These are phyloP conservation scores for Nasonia oneida DNA, from an alignment of 2,888 invertebrate genomes.

Conservation along the genomic window DNA sequence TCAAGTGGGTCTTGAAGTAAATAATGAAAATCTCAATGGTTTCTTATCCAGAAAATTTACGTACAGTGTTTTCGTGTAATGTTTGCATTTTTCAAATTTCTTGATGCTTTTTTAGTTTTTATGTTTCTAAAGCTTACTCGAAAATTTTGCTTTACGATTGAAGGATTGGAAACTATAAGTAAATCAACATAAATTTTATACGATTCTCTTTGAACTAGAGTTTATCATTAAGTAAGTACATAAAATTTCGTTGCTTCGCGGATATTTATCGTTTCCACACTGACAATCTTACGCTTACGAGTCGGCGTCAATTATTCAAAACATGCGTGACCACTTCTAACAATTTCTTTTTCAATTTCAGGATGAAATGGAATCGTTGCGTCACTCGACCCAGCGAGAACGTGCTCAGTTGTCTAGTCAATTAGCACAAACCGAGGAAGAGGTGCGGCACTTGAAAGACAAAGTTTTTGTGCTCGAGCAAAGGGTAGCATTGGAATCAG, in stretches of 20 bases:
- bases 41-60: not conserved
- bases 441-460: slow-evolving; percentile 86
- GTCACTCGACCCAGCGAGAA: slow-evolving; percentile 88
- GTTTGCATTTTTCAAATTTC: slow-evolving; percentile 30
- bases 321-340: not conserved
- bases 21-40: not conserved
- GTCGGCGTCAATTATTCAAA: not conserved
- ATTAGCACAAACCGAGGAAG: slow-evolving; percentile 87
- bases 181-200: not conserved
- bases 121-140: not conserved
- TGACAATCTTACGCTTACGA: slow-evolving; percentile 16
- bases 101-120: slow-evolving; percentile 12
- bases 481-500: slow-evolving; percentile 77
- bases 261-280: slow-evolving; percentile 3
- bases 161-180: slow-evolving; percentile 19
- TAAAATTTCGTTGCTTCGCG: not conserved
- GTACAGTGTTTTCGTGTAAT: not conserved
- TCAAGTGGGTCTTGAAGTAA: not conserved
- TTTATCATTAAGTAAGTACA: not conserved
- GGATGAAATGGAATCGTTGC: slow-evolving; percentile 89
- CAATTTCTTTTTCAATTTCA: slow-evolving; percentile 75
- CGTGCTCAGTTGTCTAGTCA: slow-evolving; percentile 85
- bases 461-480: slow-evolving; percentile 81
- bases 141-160: slow-evolving; percentile 8
- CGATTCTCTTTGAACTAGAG: not conserved